Percentiles rank a stretch among this genome's conserved stretches.
phyloP scores from a whole-genome alignment of 2,888 invertebrate species.

The Melieria omissa region DNA sequence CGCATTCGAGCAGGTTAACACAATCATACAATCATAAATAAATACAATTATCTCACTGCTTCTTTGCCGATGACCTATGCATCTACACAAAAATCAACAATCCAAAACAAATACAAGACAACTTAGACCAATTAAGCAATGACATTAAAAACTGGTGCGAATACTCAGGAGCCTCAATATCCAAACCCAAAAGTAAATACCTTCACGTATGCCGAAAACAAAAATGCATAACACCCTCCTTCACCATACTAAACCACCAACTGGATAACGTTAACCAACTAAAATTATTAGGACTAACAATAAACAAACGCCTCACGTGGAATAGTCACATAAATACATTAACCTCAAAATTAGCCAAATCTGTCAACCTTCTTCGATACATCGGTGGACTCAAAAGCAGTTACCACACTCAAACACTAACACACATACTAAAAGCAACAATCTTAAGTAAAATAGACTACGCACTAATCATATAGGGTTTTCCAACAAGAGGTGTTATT shows the following conservation, averaged over 20 bases:
- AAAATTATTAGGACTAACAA: not conserved
- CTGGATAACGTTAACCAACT: not conserved
- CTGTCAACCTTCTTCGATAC: not conserved
- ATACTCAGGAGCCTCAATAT: slow-evolving; percentile 13
- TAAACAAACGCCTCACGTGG: slow-evolving; percentile 5
- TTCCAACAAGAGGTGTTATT: too few relatives aligned
- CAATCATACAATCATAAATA: too few relatives aligned
- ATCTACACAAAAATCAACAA: too few relatives aligned
- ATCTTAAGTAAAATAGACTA: too few relatives aligned
- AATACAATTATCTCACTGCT: too few relatives aligned
- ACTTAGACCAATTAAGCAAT: too few relatives aligned
- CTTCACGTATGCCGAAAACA: not conserved
- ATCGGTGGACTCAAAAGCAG: not conserved
- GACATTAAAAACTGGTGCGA: slow-evolving; percentile 13
- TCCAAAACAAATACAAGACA: too few relatives aligned
- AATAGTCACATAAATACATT: slow-evolving; percentile 3
- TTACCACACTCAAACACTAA: not conserved
- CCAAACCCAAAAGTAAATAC: slow-evolving; percentile 7
- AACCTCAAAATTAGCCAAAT: not conserved
- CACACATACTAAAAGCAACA: not conserved
- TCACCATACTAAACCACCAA: not conserved
- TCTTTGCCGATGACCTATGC: too few relatives aligned
- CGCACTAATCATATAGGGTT: too few relatives aligned
- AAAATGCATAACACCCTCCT: not conserved
- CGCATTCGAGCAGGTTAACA: too few relatives aligned